Base-by-base conservation (phyloP, 2,888 invertebrate genomes). In the Ectemnius lituratus region DNA sequence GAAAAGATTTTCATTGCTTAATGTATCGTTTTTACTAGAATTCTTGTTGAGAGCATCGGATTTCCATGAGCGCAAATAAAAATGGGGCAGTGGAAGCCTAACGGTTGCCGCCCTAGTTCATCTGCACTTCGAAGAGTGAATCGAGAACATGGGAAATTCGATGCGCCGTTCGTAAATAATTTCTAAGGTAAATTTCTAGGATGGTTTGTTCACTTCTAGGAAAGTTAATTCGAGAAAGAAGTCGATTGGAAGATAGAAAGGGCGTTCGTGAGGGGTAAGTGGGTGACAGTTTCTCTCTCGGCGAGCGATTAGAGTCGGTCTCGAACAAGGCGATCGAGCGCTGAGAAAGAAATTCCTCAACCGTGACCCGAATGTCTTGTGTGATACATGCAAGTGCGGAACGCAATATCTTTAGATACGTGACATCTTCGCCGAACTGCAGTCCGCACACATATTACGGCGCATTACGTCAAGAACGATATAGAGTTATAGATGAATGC, bases 381-480 rank as follows among this genome's bases (percentile, higher is more conserved):
- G 3, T 70, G 58, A 11, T 37, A 52, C 47, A 18, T 52, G 63
- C 2, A 63, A 76, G 76, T 58, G 66, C 58, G 72, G 66, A 58
- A 66, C 63, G 52, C 28, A 57, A 66, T 62, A 56, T 67, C 73
- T 67, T 73, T 37, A 75, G 79, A 66, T 56, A 61, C 37, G 37
- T 37, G 73, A 45, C 70, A 70, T 13, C 67, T 46, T 18, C 20
- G 27, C 18, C n/a, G 27, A 73, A 16, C 77, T 73, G 77, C 77
- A 76, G 67, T 70, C 69, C 69, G 76, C 76, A 76, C 72, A 59
- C 63, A 77, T 52, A 63, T 76, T 73, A 76, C 76, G 76, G 72
- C 72, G 63, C 62, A 62, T 59, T 68, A 75, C 75, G 72, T 75
- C 76, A 71, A 60, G 18, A 75, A 76, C 62, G 66, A 66, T 18